Evolutionary conservation across 2,113 vertebrate species (phyloP).

Genomic region (Seriola dumerili): DNA sequence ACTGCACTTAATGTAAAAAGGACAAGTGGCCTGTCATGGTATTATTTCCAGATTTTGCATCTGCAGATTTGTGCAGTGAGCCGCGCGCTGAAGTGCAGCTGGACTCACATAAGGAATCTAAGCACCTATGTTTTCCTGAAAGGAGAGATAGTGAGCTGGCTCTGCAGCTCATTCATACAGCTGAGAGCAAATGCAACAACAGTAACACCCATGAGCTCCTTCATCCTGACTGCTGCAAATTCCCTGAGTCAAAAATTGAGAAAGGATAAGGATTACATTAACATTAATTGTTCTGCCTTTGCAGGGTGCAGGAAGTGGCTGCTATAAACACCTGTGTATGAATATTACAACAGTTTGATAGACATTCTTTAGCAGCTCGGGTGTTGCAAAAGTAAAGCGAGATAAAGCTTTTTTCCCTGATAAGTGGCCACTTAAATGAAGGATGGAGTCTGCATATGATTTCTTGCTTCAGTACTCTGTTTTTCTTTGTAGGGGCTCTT

Average conservation of each 20-base stretch:
- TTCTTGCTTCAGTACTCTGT: not conserved
- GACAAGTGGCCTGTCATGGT: fast-evolving
- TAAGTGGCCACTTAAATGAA: no score
- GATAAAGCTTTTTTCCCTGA: no score
- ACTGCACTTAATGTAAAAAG: not conserved
- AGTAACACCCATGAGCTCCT: not conserved
- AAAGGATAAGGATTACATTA: not conserved
- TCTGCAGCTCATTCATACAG: not conserved
- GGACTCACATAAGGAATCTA: not conserved
- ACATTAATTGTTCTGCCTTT: not conserved
- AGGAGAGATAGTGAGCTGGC: not conserved
- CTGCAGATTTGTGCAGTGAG: not conserved
- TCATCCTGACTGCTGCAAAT: not conserved
- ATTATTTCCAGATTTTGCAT: not conserved
- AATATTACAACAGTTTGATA: no score
- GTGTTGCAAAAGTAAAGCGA: no score
- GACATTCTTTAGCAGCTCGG: no score
- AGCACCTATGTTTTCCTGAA: not conserved
- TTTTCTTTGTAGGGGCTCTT: not conserved
- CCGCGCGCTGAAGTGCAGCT: not conserved
- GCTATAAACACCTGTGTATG: not conserved
- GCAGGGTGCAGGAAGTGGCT: not conserved
- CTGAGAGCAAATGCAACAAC: not conserved
- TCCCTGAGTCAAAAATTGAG: no score
- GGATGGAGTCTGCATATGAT: not conserved